Conservation (phyloP, 2,888 invertebrate species). For the Entomobrya proxima region DNA sequence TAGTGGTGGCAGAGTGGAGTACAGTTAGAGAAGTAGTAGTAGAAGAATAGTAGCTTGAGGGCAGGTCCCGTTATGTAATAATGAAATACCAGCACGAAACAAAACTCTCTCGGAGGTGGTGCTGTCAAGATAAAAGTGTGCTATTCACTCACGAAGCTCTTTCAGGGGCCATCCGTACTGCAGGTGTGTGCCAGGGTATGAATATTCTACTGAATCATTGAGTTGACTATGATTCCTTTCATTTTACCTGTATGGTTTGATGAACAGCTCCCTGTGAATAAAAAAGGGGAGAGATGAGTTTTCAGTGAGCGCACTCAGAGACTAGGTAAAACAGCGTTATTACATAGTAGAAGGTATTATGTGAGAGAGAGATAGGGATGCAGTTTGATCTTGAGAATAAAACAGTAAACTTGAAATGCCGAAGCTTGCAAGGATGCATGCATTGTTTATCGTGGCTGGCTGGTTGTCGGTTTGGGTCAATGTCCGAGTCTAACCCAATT, state of each 20-base stretch:
- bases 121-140: constrained; percentile 49
- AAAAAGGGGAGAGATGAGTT: background rate
- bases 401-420: constrained; percentile 47
- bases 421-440: background rate
- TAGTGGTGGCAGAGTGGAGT: constrained; percentile 5
- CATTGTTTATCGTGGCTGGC: background rate
- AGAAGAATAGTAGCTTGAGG: constrained; percentile 38
- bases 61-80: constrained; percentile 62
- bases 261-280: constrained; percentile 7
- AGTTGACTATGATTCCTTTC: background rate
- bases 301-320: background rate
- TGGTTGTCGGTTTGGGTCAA: constrained; percentile 30
- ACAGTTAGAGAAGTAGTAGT: constrained; percentile 46
- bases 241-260: background rate
- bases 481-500: constrained; percentile 58
- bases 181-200: background rate
- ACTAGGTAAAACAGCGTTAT: background rate
- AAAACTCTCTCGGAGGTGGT: background rate
- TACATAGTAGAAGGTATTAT: background rate
- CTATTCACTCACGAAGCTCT: constrained; percentile 25
- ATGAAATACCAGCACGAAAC: constrained; percentile 56
- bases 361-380: constrained; percentile 32
- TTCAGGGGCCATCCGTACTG: background rate
- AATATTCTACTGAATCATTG: background rate
- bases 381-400: constrained; percentile 38